Evolutionary conservation across 2,797 vertebrate genomes (phyloP).

Genomic region (Squalus acanthias): DNA sequence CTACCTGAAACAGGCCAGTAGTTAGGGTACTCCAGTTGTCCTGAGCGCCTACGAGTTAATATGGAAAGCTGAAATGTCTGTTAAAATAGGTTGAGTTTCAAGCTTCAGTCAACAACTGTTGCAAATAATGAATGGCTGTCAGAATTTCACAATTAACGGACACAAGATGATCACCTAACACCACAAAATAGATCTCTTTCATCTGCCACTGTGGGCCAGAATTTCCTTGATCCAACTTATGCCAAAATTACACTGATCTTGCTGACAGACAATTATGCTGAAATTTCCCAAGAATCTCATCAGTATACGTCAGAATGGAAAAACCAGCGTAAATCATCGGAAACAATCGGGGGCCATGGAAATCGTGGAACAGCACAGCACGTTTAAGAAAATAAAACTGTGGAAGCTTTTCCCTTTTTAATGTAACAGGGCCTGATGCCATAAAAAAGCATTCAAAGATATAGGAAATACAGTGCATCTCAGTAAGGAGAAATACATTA

Average conservation of each 20-base stretch:
- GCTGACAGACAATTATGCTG: neutral
- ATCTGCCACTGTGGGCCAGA: neutral
- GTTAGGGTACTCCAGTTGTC: neutral
- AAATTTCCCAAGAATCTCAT: neutral
- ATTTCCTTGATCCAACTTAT: neutral
- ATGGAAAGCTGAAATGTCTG: neutral
- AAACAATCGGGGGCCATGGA: neutral
- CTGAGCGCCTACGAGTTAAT: neutral
- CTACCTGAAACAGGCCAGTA: neutral
- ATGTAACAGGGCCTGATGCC: neutral
- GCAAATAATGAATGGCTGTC: neutral
- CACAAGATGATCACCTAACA: neutral
- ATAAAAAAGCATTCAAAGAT: neutral
- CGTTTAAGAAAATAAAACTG: neutral
- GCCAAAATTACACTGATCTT: neutral
- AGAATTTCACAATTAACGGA: neutral
- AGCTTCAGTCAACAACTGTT: neutral
- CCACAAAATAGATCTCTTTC: neutral
- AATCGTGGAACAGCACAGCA: neutral
- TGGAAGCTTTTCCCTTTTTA: neutral
- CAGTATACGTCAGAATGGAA: neutral
- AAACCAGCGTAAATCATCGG: neutral
- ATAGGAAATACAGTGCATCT: neutral
- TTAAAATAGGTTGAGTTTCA: neutral
- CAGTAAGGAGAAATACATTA: neutral